phyloP scores from a whole-genome alignment of 1,140 invertebrate species.

The Stenopsyche tienmushanensis region DNA sequence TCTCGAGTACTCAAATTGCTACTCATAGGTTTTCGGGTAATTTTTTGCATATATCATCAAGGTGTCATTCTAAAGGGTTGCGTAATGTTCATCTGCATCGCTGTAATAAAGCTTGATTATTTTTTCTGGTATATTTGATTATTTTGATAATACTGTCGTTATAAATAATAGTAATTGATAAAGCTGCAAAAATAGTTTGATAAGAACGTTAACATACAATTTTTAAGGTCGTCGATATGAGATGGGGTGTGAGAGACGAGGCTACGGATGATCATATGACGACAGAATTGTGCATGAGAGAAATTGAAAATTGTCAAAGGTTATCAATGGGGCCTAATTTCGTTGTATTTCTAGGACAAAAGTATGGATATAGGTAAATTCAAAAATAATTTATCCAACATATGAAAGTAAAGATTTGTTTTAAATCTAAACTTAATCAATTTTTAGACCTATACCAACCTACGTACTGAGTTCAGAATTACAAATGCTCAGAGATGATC shows the following conservation, averaged over 20 bases:
- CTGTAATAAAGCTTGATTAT: too few species aligned
- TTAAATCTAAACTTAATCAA: background rate
- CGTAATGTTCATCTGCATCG: too few species aligned
- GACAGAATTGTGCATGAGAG: constrained; percentile 95
- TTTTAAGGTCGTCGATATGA: constrained; percentile 94
- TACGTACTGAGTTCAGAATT: constrained; percentile 92
- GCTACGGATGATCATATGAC: constrained; percentile 99
- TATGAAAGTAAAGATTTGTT: background rate
- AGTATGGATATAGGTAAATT: constrained; percentile 84
- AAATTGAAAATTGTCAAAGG: constrained; percentile 96
- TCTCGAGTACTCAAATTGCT: background rate
- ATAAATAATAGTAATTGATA: background rate
- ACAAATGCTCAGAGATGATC: constrained; percentile 80
- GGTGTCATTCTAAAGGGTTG: too few species aligned
- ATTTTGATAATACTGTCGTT: too few species aligned
- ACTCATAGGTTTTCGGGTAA: too few species aligned
- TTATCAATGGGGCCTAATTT: constrained; percentile 98
- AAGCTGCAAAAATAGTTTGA: too few species aligned
- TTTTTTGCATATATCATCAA: too few species aligned
- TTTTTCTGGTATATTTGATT: too few species aligned
- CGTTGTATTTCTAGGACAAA: constrained; percentile 96
- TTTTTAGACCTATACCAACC: constrained; percentile 84
- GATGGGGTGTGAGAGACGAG: constrained; percentile 96
- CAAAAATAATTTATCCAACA: constrained; percentile 3
- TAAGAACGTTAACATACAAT: background rate